Base-by-base conservation (phyloP, 2,797 vertebrate genomes). In the Platyrinchus mystaceus region DNA sequence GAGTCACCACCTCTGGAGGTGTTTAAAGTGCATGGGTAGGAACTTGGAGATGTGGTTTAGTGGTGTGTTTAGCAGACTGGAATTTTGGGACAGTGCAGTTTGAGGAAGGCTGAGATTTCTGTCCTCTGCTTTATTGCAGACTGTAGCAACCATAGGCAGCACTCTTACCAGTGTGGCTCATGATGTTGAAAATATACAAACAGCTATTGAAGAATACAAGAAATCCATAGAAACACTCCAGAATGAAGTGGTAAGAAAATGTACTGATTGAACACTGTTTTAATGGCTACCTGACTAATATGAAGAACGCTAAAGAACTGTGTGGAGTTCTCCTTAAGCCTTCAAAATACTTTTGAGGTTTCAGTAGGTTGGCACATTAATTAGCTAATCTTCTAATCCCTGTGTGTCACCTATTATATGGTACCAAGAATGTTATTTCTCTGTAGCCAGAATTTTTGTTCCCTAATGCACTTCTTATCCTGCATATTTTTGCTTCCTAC, bases 101-200 rank as follows among this genome's bases (percentile, higher is more conserved):
- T 62, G 68, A 60, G 36, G 32, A 67, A 59, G 37, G 16, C 73
- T 93, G 76, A 94, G n/a, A 30, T 52, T 81, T 83, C 58, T 94
- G 11, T 87, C 43, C 6, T 21, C 17, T 94, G 32, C 58, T 95
- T 83, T 83, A 17, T 84, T 98, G 47, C 96, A 99, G 99, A 99
- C 99, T 70, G 99, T 99, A 43, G 99, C 99, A 14, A 99, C 98
- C 46, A 99, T 99, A 90, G 99, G 99, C 47, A 99, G 98, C 97
- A 99, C 98, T 5, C 97, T 99, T 90, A 99, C 99, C 73, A 99
- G 98, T 36, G 99, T 99, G 78, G 99, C 99, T 90, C 99, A 99
- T 46, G 99, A 99, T 85, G 98, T 99, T 93, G 98, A 98, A 94
- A 98, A 98, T 9, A 98, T 99, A 88, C 98, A 99, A 97, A 96